Base-by-base conservation (phyloP, 2,113 vertebrate genomes). In the Prionailurus bengalensis region DNA sequence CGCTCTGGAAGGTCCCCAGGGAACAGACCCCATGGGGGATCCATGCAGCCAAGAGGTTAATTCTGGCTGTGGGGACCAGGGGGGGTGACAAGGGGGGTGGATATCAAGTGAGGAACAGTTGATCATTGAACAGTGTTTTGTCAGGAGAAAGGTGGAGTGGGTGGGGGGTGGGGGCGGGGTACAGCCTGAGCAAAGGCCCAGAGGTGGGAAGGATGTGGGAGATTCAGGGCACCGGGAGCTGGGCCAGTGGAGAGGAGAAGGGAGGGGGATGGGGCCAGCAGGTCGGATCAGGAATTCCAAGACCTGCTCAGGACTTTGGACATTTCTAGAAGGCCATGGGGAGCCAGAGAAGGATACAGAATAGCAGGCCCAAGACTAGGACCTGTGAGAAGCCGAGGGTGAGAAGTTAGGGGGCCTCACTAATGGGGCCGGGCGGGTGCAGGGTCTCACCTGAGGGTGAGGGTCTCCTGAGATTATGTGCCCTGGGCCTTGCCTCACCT, bases 101-200 rank as follows among this genome's bases (percentile, higher is more conserved):
- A 36, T 25, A 21, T 39, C 70, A 39, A 39, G 36, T 39, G 70
- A 39, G 70, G 36, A 70, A 70, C 21, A 23, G 10, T 73, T 73
- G 70, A 36, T 42, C 70, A 73, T 36, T 23, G 70, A 73, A 39
- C 70, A 6, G 70, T 25, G 7, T 73, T 73, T 39, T 25, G 11
- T 39, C 70, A 39, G 36, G 36, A 10, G 70, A 73, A 73, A 73
- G 36, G 70, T 25, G 70, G 33, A 73, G 2, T 73, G 21, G 70
- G 12, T 0, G 2, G 70, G 19, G 19, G 5, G 21, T 0, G 70
- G 21, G 70, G 10, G 55, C 1, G 1, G 5, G 19, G 55, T 58
- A 73, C 70, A 25, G 21, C 70, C 36, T 42, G 36, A 73, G 21
- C 36, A 25, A 42, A 73, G 70, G 36, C 70, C 70, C 70, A 23